phyloP scores from a whole-genome alignment of 2,113 vertebrate genomes.

The Lepus europaeus region DNA sequence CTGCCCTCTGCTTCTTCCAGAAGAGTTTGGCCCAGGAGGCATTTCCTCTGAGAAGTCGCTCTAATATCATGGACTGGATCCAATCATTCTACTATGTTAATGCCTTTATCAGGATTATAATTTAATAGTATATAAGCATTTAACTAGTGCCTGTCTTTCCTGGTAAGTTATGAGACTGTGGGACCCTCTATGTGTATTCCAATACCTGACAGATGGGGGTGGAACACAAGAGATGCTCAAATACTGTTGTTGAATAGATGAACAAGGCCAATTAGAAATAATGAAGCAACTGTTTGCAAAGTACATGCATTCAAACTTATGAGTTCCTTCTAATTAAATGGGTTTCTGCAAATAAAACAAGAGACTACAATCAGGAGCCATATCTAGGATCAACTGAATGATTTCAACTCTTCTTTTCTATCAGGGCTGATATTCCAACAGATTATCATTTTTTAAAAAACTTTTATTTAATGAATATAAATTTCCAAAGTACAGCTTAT shows the following conservation, averaged over 20 bases:
- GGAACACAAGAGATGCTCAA: neutral
- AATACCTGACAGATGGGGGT: neutral
- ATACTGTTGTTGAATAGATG: neutral
- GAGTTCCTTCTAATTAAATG: neutral
- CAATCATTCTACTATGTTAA: neutral
- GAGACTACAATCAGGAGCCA: neutral
- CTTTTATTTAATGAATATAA: too few species aligned
- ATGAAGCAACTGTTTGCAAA: too few species aligned
- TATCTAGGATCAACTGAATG: neutral
- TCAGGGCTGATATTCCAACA: neutral
- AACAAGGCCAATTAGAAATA: neutral
- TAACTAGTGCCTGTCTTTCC: neutral
- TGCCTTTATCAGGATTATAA: neutral
- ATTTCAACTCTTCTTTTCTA: neutral
- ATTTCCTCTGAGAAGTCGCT: neutral
- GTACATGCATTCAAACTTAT: neutral
- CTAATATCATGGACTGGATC: neutral
- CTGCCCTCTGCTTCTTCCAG: slow-evolving; percentile 1
- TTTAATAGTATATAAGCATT: neutral
- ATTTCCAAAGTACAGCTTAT: too few species aligned
- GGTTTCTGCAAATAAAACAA: neutral
- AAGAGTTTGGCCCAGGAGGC: neutral
- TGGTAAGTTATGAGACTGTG: neutral
- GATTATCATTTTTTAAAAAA: too few species aligned
- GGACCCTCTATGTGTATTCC: neutral